A percentile compares a stretch with the other conserved stretches of the same genome.
These are phyloP conservation scores for Clivina fossor DNA, from an alignment of 2,888 invertebrate genomes.

Conservation along the genomic window DNA sequence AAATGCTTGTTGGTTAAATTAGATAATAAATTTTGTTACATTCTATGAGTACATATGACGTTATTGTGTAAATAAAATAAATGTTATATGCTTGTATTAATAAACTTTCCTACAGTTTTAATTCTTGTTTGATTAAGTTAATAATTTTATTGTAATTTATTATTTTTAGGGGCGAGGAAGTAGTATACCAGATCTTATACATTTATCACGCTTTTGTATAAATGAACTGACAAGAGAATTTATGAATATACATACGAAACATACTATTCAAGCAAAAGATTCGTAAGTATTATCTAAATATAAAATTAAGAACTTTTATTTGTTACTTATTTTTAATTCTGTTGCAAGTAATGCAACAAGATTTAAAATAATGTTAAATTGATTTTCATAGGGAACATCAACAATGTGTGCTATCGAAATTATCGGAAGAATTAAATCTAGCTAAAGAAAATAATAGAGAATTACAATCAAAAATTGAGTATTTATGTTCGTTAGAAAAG, in stretches of 20 bases:
- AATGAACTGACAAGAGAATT: conserved; percentile 45
- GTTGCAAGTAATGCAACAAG: not conserved
- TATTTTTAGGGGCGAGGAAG: conserved; percentile 42
- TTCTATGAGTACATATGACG: too few species aligned
- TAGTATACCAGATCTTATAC: conserved; percentile 44
- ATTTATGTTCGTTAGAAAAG: conserved; percentile 5
- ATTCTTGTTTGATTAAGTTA: too few species aligned
- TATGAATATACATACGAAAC: conserved; percentile 38
- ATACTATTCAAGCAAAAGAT: too few species aligned
- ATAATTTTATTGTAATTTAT: conserved; percentile 11
- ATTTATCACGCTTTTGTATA: conserved; percentile 43
- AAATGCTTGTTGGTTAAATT: too few species aligned
- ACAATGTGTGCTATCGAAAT: conserved; percentile 9
- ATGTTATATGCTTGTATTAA: too few species aligned
- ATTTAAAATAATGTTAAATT: not conserved
- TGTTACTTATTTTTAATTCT: conserved; percentile 26
- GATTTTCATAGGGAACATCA: conserved; percentile 10
- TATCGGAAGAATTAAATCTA: conserved; percentile 13
- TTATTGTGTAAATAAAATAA: too few species aligned
- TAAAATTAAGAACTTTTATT: conserved; percentile 43
- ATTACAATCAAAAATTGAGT: conserved; percentile 12
- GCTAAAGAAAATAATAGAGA: conserved; percentile 6
- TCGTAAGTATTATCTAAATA: too few species aligned
- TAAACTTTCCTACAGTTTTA: too few species aligned
- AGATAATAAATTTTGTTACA: too few species aligned